A percentile compares a stretch with the other conserved stretches of the same genome.
These are phyloP conservation scores for Myxocyprinus asiaticus DNA, from an alignment of 2,113 vertebrate genomes.

Conservation along the genomic window DNA sequence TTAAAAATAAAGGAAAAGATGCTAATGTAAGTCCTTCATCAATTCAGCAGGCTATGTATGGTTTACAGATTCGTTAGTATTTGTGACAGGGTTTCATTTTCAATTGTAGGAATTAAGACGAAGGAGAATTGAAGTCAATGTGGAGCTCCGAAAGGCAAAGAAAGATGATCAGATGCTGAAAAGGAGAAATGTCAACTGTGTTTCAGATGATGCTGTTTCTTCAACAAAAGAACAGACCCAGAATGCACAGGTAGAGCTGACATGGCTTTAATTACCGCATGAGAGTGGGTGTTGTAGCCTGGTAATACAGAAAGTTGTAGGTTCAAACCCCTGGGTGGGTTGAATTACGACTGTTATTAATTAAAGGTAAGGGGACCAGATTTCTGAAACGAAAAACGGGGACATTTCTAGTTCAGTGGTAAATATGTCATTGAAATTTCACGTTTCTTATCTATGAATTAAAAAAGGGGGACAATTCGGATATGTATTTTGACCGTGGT, in stretches of 20 bases:
- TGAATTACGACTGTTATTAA: too few species aligned
- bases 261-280: not conserved
- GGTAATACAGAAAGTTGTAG: too few species aligned
- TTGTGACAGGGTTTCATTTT: not conserved
- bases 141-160: constrained; percentile 90
- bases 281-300: not conserved
- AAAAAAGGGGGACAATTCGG: too few species aligned
- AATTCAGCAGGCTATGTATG: too few species aligned
- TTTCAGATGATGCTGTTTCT: constrained; percentile 81
- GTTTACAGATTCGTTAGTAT: too few species aligned
- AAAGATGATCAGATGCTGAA: constrained; percentile 93
- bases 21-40: constrained; percentile 57
- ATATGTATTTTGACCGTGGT: too few species aligned
- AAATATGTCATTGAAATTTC: too few species aligned
- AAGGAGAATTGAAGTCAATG: constrained; percentile 85
- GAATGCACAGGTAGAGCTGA: constrained; percentile 74
- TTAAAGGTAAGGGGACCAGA: too few species aligned
- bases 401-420: too few species aligned
- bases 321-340: too few species aligned
- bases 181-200: constrained; percentile 83
- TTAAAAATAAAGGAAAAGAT: constrained; percentile 95
- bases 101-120: constrained; percentile 82
- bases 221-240: constrained; percentile 79
- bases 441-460: too few species aligned
- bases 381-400: too few species aligned